A percentile compares a stretch with the other conserved stretches of the same genome.
Conservation (phyloP, 2,113 vertebrate genomes). For the Aphyosemion australe region DNA sequence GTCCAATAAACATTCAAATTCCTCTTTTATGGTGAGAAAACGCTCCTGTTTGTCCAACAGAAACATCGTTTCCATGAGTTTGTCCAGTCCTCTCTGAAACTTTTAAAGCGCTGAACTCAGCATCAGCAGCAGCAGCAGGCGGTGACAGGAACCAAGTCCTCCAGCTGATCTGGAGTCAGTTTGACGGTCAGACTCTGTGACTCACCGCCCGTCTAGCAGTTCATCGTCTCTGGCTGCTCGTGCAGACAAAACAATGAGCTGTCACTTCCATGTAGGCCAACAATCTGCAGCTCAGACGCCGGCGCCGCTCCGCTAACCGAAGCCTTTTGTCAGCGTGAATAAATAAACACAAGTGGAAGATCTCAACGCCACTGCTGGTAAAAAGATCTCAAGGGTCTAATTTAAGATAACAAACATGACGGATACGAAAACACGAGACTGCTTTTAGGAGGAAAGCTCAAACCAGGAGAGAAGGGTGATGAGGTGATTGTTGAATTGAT, state of each 20-base stretch:
- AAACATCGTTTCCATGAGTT: neutral
- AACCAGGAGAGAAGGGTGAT: too few relatives aligned
- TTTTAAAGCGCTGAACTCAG: neutral
- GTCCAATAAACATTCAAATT: neutral
- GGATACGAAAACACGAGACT: too few relatives aligned
- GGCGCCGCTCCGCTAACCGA: neutral
- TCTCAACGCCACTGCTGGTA: too few relatives aligned
- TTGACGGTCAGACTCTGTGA: conserved; percentile 1
- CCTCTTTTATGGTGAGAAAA: neutral
- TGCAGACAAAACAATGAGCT: neutral
- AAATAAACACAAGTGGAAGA: too few relatives aligned
- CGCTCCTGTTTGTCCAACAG: neutral
- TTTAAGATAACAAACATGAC: too few relatives aligned
- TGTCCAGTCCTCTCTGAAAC: too few relatives aligned
- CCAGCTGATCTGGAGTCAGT: conserved; percentile 4
- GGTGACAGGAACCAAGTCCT: neutral
- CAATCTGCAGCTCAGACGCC: neutral
- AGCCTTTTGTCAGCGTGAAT: neutral
- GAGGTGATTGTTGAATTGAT: too few relatives aligned
- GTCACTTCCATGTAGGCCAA: neutral
- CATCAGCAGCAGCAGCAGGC: neutral
- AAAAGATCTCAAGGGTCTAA: too few relatives aligned
- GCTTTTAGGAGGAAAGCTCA: too few relatives aligned
- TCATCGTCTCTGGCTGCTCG: neutral
- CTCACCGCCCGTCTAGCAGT: neutral